Conservation (phyloP, 2,888 invertebrate genomes). For the Orthosia gracilis region DNA sequence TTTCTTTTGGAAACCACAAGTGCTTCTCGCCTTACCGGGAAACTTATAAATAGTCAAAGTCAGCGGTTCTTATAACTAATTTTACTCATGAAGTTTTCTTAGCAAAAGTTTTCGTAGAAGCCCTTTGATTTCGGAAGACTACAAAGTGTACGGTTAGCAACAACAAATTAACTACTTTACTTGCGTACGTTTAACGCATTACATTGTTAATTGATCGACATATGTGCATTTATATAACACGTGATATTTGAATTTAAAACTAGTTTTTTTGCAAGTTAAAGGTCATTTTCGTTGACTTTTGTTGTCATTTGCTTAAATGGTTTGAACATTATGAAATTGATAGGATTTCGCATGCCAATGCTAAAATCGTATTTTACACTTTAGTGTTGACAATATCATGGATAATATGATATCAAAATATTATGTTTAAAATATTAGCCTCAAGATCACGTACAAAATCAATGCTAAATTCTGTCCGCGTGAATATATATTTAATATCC, state of each 20-base stretch:
- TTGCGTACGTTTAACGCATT: slow-evolving; percentile 14
- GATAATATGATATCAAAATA: neutral
- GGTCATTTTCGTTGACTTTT: slow-evolving; percentile 25
- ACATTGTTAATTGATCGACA: slow-evolving; percentile 3
- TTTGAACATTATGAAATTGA: neutral
- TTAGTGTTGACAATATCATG: neutral
- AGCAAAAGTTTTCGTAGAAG: slow-evolving; percentile 58
- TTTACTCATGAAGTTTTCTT: slow-evolving; percentile 51
- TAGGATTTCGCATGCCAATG: slow-evolving; percentile 5
- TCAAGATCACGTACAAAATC: no score
- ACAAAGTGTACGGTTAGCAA: slow-evolving; percentile 45
- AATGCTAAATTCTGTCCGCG: no score
- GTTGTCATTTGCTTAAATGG: slow-evolving; percentile 33
- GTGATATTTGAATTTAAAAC: slow-evolving; percentile 26
- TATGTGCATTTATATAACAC: neutral
- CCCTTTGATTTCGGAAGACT: slow-evolving; percentile 41
- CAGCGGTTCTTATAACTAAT: slow-evolving; percentile 52
- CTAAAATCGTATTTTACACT: slow-evolving; percentile 6
- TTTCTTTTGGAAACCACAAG: slow-evolving; percentile 33
- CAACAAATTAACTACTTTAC: slow-evolving; percentile 18
- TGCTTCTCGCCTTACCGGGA: neutral
- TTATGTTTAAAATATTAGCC: no score
- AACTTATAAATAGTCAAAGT: slow-evolving; percentile 53
- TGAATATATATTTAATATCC: no score
- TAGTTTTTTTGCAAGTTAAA: slow-evolving; percentile 14